A percentile compares a stretch with the other conserved stretches of the same genome.
Conservation (phyloP, 2,888 invertebrate genomes). For the Diogma glabrata region DNA sequence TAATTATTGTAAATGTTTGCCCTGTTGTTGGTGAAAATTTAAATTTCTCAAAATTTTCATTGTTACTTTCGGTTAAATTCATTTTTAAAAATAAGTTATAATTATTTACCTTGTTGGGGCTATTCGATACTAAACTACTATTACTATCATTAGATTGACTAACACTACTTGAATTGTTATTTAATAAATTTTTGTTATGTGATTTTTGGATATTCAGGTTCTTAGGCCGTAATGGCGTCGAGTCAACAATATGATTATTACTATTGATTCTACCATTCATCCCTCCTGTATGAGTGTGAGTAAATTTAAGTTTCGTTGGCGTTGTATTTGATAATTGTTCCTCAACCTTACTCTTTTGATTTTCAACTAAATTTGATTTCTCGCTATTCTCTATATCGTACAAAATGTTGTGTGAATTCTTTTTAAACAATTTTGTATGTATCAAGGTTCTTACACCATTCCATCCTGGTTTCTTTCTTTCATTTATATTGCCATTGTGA, state of each 20-base stretch:
- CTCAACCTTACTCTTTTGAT: constrained; percentile 16
- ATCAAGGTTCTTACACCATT: constrained; percentile 35
- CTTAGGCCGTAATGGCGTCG: constrained; percentile 5
- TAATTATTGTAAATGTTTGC: constrained; percentile 10
- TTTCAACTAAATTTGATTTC: constrained; percentile 33
- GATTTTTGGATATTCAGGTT: constrained; percentile 3
- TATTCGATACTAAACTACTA: neutral
- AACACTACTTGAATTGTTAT: neutral
- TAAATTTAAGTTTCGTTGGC: too few relatives aligned
- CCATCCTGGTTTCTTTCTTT: constrained; percentile 34
- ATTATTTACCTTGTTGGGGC: neutral
- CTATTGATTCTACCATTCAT: too few relatives aligned
- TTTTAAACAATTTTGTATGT: constrained; percentile 31
- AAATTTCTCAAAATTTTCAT: neutral
- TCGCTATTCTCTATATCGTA: constrained; percentile 22
- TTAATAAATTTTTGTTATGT: constrained; percentile 1
- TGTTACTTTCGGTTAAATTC: neutral
- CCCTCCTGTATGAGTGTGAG: too few relatives aligned
- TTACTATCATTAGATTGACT: neutral
- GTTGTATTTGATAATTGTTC: constrained; percentile 3
- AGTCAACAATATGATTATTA: too few relatives aligned
- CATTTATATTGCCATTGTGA: constrained; percentile 36
- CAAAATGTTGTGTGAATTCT: neutral
- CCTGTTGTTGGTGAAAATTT: constrained; percentile 5
- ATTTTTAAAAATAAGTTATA: neutral